A percentile compares a stretch with the other conserved stretches of the same genome.
Evolutionary conservation across 1,140 invertebrate genomes (phyloP).

Genomic region (Drosophila navojoa): DNA sequence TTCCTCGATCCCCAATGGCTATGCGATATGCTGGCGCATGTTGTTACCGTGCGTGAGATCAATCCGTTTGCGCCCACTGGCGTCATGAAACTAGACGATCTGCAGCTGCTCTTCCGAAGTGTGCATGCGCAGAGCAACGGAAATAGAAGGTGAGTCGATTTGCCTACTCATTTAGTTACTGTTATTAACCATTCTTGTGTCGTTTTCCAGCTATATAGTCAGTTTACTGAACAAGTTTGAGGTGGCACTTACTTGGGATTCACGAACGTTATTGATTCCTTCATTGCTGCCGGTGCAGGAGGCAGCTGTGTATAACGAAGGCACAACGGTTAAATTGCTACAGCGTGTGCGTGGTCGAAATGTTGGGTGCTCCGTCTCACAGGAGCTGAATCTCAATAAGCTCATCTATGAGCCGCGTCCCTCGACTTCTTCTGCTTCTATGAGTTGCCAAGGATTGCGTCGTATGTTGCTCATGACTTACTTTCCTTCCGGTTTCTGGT

Average conservation of each 20-base stretch:
- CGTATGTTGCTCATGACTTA: conserved; percentile 95
- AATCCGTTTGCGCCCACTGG: conserved; percentile 97
- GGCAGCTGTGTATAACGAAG: conserved; percentile 85
- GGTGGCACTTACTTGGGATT: conserved; percentile 98
- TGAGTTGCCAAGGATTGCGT: conserved; percentile 48
- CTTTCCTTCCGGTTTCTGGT: conserved; percentile 99
- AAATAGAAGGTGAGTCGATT: conserved; percentile 81
- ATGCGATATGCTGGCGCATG: conserved; percentile 98
- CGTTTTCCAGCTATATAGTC: conserved; percentile 89
- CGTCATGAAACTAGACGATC: conserved; percentile 96
- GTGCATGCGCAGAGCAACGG: conserved; percentile 83
- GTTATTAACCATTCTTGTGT: no score
- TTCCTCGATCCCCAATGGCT: conserved; percentile 98
- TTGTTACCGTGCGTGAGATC: conserved; percentile 97
- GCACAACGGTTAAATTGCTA: conserved; percentile 86
- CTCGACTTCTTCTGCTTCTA: conserved; percentile 10
- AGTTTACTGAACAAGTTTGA: conserved; percentile 98
- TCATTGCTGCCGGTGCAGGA: conserved; percentile 93
- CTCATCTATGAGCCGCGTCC: conserved; percentile 59
- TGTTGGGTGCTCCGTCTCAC: conserved; percentile 72
- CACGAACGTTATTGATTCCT: conserved; percentile 94
- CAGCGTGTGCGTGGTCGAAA: conserved; percentile 87
- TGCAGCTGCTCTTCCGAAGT: conserved; percentile 96
- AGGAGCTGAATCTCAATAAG: conserved; percentile 72
- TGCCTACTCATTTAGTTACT: neutral